phyloP scores from a whole-genome alignment of 2,797 vertebrate species.

The Pteronotus mesoamericanus region DNA sequence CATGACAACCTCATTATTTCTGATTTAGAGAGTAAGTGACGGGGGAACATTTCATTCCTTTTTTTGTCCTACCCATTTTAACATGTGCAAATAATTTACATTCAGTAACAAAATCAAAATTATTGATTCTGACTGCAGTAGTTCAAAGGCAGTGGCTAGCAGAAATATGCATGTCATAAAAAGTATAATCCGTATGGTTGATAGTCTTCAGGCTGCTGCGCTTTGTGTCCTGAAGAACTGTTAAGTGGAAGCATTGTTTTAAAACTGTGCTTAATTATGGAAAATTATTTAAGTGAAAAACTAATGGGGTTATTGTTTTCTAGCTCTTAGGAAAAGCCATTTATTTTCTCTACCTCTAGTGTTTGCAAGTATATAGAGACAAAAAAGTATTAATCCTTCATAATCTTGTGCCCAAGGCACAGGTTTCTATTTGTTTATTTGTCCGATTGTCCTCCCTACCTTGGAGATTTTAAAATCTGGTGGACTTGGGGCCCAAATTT shows the following conservation, averaged over 20 bases:
- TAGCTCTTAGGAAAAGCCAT: background rate
- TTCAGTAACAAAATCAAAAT: background rate
- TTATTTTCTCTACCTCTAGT: background rate
- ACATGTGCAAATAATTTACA: background rate
- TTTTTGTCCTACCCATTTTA: background rate
- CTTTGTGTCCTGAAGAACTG: background rate
- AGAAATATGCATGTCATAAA: background rate
- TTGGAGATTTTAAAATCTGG: background rate
- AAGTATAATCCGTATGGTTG: rapidly evolving
- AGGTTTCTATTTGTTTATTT: background rate
- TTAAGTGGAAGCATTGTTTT: background rate
- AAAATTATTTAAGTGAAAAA: background rate
- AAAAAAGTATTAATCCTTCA: background rate
- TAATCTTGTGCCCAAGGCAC: background rate
- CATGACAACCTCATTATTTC: slow-evolving; percentile 98
- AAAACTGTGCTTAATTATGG: background rate
- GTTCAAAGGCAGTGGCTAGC: background rate
- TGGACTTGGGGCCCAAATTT: background rate
- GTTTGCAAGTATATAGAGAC: background rate
- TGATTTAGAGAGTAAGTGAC: slow-evolving; percentile 94
- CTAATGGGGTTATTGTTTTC: background rate
- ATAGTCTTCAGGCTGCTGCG: background rate
- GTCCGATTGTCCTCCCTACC: background rate
- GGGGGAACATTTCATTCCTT: background rate
- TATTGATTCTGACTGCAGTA: background rate